Conservation (phyloP, 2,797 vertebrate genomes). For the Sebastes cheni region DNA sequence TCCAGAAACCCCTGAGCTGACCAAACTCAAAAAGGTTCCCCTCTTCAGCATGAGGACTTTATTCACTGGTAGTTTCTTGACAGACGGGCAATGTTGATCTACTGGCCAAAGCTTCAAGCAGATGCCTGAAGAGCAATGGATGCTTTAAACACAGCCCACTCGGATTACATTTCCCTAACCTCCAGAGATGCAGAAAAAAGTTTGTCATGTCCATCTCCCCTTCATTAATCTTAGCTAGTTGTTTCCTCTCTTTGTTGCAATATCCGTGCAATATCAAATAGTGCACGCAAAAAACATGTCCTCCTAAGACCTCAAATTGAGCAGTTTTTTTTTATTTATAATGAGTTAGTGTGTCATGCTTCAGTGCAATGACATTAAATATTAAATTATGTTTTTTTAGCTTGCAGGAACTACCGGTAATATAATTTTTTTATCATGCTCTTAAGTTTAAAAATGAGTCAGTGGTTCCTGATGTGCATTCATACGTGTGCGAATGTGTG, state of each 20-base stretch:
- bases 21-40: background rate
- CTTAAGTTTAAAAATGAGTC: slow-evolving; percentile 16
- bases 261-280: background rate
- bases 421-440: background rate
- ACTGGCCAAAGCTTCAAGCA: background rate
- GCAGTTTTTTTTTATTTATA: background rate
- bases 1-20: background rate
- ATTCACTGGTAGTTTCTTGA: background rate
- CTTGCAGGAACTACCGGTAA: background rate
- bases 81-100: background rate
- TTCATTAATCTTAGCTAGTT: too few species aligned
- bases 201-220: too few species aligned
- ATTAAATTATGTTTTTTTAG: background rate
- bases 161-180: background rate
- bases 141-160: background rate
- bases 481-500: slow-evolving; percentile 2
- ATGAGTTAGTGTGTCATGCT: background rate
- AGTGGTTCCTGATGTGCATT: background rate
- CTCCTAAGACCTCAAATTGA: background rate
- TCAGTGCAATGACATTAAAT: background rate
- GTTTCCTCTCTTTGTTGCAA: background rate
- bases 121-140: background rate
- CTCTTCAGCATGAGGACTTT: background rate
- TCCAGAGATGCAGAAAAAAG: too few species aligned
- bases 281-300: background rate